Conservation (phyloP, 2,797 vertebrate species). For the Sebastes hubbsi region DNA sequence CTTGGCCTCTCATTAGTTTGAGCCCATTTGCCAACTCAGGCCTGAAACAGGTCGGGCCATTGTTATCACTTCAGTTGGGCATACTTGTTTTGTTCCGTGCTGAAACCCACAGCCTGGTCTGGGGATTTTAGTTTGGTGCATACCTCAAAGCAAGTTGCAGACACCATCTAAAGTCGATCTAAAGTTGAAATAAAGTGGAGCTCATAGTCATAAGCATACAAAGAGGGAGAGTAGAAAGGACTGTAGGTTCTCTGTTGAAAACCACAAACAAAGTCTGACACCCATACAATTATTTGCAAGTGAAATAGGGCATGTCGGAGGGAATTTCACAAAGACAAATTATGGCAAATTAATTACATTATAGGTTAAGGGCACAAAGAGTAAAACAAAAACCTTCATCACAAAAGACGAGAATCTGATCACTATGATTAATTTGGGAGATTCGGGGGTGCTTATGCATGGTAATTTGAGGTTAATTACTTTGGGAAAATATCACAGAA, state of each 20-base stretch:
- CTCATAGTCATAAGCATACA: neutral
- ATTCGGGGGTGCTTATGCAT: slow-evolving; percentile 57
- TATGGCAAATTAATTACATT: slow-evolving; percentile 64
- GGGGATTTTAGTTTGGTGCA: neutral
- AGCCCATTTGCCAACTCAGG: slow-evolving; percentile 35
- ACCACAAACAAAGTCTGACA: slow-evolving; percentile 32
- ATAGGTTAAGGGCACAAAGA: slow-evolving; percentile 66
- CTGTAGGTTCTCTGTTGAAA: slow-evolving; percentile 11
- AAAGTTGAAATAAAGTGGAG: slow-evolving; percentile 6
- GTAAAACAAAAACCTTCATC: slow-evolving; percentile 65
- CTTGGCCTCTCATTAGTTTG: slow-evolving; percentile 57
- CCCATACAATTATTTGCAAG: slow-evolving; percentile 59
- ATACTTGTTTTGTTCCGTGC: slow-evolving; percentile 5
- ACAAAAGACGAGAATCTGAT: slow-evolving; percentile 65
- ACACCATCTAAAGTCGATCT: neutral
- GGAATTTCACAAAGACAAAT: slow-evolving; percentile 62
- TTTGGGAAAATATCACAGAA: slow-evolving; percentile 20
- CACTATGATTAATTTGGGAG: slow-evolving; percentile 71
- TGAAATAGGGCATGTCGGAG: slow-evolving; percentile 59
- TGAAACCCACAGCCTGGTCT: slow-evolving; percentile 9
- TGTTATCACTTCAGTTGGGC: slow-evolving; percentile 21
- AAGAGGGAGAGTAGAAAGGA: slow-evolving; percentile 4
- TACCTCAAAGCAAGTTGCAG: slow-evolving; percentile 5
- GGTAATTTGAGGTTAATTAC: slow-evolving; percentile 68
- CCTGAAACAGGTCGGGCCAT: slow-evolving; percentile 15